A percentile compares a stretch with the other conserved stretches of the same genome.
These are phyloP conservation scores for Epistrophe eligans DNA, from an alignment of 2,888 invertebrate genomes.

Conservation along the genomic window DNA sequence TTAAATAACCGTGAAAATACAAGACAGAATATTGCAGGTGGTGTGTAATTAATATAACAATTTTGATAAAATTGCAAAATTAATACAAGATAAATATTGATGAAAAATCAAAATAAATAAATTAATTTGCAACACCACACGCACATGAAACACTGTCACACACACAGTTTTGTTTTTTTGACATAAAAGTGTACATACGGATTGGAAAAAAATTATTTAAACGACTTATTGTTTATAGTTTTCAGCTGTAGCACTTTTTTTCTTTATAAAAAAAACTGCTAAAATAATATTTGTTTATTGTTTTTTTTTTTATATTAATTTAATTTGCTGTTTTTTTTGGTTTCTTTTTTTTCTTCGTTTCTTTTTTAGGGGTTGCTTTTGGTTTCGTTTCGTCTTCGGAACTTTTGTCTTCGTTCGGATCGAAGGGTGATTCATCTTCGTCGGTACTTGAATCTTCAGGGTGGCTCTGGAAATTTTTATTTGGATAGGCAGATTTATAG, in stretches of 20 bases:
- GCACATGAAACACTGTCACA: constrained; percentile 44
- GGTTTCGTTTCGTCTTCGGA: constrained; percentile 77
- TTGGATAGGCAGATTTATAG: constrained; percentile 29
- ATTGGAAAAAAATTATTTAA: constrained; percentile 29
- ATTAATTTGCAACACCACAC: constrained; percentile 40
- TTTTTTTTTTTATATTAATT: constrained; percentile 27
- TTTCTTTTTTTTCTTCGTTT: constrained; percentile 28
- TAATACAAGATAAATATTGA: constrained; percentile 16
- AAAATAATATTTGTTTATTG: neutral
- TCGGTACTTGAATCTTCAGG: constrained; percentile 83
- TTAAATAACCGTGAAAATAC: constrained; percentile 39
- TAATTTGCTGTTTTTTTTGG: constrained; percentile 6
- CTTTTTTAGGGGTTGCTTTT: constrained; percentile 41
- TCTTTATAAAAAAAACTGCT: constrained; percentile 31
- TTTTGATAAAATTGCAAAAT: constrained; percentile 31
- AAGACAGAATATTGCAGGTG: constrained; percentile 57
- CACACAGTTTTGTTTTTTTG: constrained; percentile 33
- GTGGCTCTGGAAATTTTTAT: constrained; percentile 76
- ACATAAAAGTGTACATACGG: constrained; percentile 67
- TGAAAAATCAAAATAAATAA: constrained; percentile 34
- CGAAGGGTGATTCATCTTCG: constrained; percentile 82
- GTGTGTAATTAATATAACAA: constrained; percentile 27
- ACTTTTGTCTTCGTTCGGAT: constrained; percentile 82
- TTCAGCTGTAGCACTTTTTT: constrained; percentile 46
- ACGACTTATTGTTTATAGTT: constrained; percentile 6